Conservation (phyloP, 2,797 vertebrate species). For the Tamandua tetradactyla region DNA sequence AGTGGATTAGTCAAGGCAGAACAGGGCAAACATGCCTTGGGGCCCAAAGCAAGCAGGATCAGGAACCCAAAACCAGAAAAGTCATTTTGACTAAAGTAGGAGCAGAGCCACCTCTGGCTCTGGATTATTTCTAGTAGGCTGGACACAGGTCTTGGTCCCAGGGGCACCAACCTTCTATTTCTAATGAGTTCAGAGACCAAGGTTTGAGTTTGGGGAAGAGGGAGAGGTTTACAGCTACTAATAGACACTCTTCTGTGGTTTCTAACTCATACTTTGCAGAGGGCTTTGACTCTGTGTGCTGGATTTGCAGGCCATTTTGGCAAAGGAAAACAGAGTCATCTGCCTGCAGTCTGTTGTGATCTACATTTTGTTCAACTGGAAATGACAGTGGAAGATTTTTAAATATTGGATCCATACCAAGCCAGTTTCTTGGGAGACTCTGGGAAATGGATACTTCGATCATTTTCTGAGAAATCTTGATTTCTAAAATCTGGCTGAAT, state of each 20-base stretch:
- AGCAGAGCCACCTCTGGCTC: conserved; percentile 57
- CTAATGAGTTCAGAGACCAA: conserved; percentile 39
- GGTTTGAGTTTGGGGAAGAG: conserved; percentile 50
- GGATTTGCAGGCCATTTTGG: background rate
- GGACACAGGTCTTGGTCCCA: conserved; percentile 3
- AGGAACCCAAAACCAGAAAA: conserved; percentile 1
- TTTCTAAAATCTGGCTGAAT: conserved; percentile 46
- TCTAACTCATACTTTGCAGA: background rate
- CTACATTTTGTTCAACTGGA: conserved; percentile 34
- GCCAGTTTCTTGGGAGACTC: background rate
- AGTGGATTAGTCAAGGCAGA: background rate
- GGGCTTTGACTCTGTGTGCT: background rate
- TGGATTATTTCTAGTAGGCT: conserved; percentile 46
- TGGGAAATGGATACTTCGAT: conserved; percentile 17
- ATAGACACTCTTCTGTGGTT: conserved; percentile 32
- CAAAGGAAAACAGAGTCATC: background rate
- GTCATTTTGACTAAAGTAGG: background rate
- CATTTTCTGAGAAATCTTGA: conserved; percentile 45
- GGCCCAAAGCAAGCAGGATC: background rate
- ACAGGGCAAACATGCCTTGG: background rate
- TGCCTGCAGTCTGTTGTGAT: background rate
- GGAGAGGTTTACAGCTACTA: background rate
- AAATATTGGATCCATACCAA: background rate
- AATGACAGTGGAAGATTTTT: conserved; percentile 41
- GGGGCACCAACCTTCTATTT: background rate